These are phyloP conservation scores for Galendromus occidentalis DNA, from an alignment of 1,140 invertebrate genomes.

Conservation along the genomic window DNA sequence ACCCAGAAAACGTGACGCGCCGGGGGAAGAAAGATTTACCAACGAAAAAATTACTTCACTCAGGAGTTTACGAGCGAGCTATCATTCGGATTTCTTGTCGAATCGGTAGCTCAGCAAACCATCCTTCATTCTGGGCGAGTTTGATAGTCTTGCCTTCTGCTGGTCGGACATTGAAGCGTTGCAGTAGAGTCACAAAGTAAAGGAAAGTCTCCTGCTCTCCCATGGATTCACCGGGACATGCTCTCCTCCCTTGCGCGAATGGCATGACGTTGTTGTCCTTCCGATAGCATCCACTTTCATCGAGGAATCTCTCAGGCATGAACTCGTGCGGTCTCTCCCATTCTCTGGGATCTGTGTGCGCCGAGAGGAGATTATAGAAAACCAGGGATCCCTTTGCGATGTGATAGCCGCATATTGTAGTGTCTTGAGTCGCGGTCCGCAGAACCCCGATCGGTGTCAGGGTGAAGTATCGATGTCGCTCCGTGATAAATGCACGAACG, in stretches of 20 bases:
- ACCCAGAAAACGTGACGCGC: no score
- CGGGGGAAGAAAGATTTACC: no score
- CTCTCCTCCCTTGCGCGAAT: conserved; percentile 12
- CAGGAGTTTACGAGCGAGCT: background rate
- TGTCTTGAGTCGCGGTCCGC: background rate
- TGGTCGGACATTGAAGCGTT: conserved; percentile 9
- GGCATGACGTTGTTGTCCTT: conserved; percentile 13
- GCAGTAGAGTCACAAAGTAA: conserved; percentile 13
- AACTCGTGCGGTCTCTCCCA: conserved; percentile 10
- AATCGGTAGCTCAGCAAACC: background rate
- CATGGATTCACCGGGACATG: conserved; percentile 14
- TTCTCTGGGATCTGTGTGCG: conserved; percentile 11
- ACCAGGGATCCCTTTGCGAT: conserved; percentile 10
- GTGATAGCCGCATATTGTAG: conserved; percentile 8
- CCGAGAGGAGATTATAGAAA: conserved; percentile 2
- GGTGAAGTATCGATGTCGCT: conserved; percentile 3
- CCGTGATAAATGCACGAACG: conserved; percentile 12
- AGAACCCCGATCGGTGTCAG: conserved; percentile 10
- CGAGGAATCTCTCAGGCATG: conserved; percentile 11
- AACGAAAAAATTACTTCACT: no score
- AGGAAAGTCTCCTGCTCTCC: conserved; percentile 14
- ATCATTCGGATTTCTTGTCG: background rate
- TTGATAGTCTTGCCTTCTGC: background rate
- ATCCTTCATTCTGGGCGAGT: conserved; percentile 5
- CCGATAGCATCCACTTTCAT: background rate